phyloP scores from a whole-genome alignment of 2,113 vertebrate species.

The Motacilla tschutschensis region DNA sequence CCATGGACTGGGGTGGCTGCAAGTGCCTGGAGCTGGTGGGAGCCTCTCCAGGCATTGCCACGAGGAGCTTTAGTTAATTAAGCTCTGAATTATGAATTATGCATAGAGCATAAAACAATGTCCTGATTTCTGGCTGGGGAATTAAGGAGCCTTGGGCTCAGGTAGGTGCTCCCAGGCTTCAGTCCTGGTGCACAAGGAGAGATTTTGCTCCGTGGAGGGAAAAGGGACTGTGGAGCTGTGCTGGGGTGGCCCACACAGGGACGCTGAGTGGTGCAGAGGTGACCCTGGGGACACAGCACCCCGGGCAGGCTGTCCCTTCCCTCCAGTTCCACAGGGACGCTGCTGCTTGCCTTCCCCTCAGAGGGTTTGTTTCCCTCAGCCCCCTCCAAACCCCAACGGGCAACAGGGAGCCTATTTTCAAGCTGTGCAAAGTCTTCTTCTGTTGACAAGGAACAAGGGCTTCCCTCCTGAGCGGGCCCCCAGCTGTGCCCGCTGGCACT shows the following conservation, averaged over 20 bases:
- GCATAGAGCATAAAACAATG: neutral
- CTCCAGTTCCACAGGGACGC: rapidly evolving
- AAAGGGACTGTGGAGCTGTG: rapidly evolving
- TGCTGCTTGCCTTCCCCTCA: neutral
- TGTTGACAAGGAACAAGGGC: slow-evolving; percentile 47
- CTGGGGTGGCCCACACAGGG: rapidly evolving
- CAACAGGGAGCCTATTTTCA: slow-evolving; percentile 30
- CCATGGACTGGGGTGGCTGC: neutral
- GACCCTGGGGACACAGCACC: neutral
- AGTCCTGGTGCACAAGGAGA: neutral
- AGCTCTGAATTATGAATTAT: neutral
- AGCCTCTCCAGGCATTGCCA: neutral
- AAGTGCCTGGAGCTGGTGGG: neutral
- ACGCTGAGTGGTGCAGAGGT: neutral
- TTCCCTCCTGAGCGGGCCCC: slow-evolving; percentile 39
- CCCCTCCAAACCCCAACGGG: neutral
- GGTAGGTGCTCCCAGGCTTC: neutral
- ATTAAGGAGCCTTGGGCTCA: neutral
- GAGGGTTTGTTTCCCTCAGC: neutral
- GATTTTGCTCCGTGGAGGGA: rapidly evolving
- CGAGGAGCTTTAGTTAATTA: neutral
- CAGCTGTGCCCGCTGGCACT: slow-evolving; percentile 15
- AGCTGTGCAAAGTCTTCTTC: slow-evolving; percentile 27
- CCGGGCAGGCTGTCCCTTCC: neutral
- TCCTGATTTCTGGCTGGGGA: neutral